Evolutionary conservation across 2,888 invertebrate species (phyloP), one percentile per base, ranked within the genome.

Genomic region (Sinotaia quadrata): DNA sequence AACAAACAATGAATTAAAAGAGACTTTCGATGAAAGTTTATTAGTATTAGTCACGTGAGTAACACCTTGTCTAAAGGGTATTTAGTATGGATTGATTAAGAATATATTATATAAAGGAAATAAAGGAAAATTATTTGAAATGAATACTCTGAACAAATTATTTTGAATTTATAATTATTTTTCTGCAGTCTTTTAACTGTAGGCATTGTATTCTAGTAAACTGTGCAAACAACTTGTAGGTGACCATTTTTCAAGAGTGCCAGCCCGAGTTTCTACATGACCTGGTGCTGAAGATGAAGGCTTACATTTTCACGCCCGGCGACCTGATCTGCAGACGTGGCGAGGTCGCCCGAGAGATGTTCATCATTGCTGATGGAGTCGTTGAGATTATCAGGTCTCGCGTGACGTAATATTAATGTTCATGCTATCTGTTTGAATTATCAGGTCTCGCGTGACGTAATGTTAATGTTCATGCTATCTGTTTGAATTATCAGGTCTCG

Each of bases 241-340:
- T 97, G 78, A 96, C 96, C 72, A 96, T 96, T 68, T 91, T 96
- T 89, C 95, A 97, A 92, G 97, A 97, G 89, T 98, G 97, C 88
- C 96, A 97, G 87, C 97, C 97, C 0, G 97, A 97, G 89, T 98
- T 98, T 88, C 92, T 98, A 4, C 96, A 97, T 87, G 97, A 98
- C 88, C 91, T 98, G 78, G 97, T 98, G 74, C 91, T 98, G 76
- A 98, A 98, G 90, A 98, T 98, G 97, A 95, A 95, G 89, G 97
- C 97, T 8, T 97, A 96, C 88, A 98, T 98, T 88, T 98, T 98
- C 89, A 98, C 97, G 31, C 97, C 97, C 0, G 97, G 97, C 29
- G 97, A 98, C 89, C 94, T 97, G 72, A 97, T 98, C 85, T 97
- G 97, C 87, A 92, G 97, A 47, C 95, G 97, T 90, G 97, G 95